These are phyloP conservation scores for Microctenopoma steveboyesi DNA, from an alignment of 2,797 vertebrate species.

Conservation along the genomic window DNA sequence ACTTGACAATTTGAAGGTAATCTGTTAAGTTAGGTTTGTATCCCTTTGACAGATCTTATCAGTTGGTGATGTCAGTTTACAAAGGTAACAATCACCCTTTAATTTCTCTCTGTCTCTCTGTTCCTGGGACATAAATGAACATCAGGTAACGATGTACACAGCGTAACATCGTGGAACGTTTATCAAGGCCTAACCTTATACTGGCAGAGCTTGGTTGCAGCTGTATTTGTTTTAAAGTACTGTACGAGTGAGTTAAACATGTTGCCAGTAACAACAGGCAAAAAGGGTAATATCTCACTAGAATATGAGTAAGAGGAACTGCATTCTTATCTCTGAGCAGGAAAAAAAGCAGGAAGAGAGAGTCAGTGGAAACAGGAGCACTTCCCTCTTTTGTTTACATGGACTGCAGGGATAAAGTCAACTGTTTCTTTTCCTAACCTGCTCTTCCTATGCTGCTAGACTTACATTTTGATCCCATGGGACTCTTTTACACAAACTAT, in stretches of 20 bases:
- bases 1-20: no score
- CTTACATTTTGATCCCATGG: constrained; percentile 25
- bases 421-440: constrained; percentile 30
- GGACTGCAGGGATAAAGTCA: constrained; percentile 29
- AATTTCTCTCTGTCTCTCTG: background rate
- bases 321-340: constrained; percentile 49
- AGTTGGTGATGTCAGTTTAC: constrained; percentile 8
- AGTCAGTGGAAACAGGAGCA: constrained; percentile 43
- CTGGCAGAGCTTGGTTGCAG: constrained; percentile 6
- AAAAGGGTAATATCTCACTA: background rate
- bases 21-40: background rate
- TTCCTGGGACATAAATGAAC: constrained; percentile 1
- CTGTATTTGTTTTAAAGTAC: constrained; percentile 8
- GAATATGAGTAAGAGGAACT: constrained; percentile 26
- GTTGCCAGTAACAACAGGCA: background rate
- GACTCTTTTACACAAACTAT: constrained; percentile 24
- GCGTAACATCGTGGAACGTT: background rate
- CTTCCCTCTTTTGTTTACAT: constrained; percentile 77
- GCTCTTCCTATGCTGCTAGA: constrained; percentile 8
- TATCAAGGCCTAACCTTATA: constrained; percentile 6
- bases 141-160: background rate
- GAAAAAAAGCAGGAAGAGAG: constrained; percentile 63
- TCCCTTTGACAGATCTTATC: background rate
- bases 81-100: background rate
- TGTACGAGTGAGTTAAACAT: constrained; percentile 6